phyloP scores from a whole-genome alignment of 1,140 invertebrate species.

The Thrips palmi region DNA sequence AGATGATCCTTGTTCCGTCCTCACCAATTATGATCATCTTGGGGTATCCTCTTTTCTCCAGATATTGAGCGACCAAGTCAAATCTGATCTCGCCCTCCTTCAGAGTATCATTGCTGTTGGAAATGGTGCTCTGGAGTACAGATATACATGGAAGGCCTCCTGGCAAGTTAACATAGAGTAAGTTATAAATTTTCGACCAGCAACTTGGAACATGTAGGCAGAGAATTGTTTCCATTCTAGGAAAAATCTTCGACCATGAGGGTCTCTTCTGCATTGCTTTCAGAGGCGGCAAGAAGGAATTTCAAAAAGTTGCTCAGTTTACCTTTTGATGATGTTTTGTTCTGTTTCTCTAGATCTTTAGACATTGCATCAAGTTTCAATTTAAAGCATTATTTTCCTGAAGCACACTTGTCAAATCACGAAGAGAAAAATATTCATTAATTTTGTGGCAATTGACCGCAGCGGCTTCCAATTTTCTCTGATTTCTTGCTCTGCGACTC shows the following conservation, averaged over 20 bases:
- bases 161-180: not conserved
- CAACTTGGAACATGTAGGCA: not conserved
- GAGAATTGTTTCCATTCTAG: not conserved
- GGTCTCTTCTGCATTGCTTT: not conserved
- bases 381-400: too few species aligned
- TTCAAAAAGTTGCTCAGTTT: not conserved
- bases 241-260: not conserved
- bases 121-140: not conserved
- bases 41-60: conserved; percentile 11
- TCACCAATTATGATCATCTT: conserved; percentile 12
- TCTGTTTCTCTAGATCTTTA: too few species aligned
- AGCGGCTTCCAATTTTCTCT: too few species aligned
- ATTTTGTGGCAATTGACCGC: too few species aligned
- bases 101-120: conserved; percentile 1
- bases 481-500: too few species aligned
- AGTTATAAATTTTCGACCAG: not conserved
- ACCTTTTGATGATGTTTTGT: too few species aligned
- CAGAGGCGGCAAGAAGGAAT: not conserved
- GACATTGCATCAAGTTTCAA: too few species aligned
- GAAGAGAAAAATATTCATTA: too few species aligned
- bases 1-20: conserved; percentile 13
- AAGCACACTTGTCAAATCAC: too few species aligned
- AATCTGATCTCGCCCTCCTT: conserved; percentile 9
- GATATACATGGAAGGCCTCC: not conserved
- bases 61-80: conserved; percentile 11